Evolutionary conservation across 2,888 invertebrate species (phyloP).

Genomic region (Brenthis daphne): DNA sequence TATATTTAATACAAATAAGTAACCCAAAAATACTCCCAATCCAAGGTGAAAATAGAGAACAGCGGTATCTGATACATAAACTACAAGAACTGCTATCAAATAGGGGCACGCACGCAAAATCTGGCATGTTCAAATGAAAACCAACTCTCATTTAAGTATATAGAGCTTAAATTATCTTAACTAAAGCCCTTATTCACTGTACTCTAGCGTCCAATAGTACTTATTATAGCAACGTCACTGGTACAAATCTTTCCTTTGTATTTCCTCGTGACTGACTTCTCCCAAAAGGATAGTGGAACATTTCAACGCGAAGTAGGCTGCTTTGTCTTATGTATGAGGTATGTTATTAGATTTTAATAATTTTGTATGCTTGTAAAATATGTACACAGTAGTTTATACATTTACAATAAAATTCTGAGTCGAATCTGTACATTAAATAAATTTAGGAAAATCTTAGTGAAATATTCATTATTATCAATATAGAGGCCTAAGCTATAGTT

Average conservation of each 20-base stretch:
- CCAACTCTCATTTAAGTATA: neutral
- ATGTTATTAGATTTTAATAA: conserved; percentile 24
- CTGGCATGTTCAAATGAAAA: conserved; percentile 8
- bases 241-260: conserved; percentile 42
- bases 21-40: conserved; percentile 23
- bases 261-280: conserved; percentile 40
- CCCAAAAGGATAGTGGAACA: conserved; percentile 41
- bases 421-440: too few relatives aligned
- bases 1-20: conserved; percentile 3
- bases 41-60: conserved; percentile 28
- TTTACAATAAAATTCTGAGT: too few relatives aligned
- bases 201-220: conserved; percentile 32
- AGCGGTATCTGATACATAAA: conserved; percentile 29
- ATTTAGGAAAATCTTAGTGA: too few relatives aligned
- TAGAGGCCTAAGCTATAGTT: too few relatives aligned
- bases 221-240: conserved; percentile 38
- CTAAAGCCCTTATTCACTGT: conserved; percentile 21
- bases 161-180: conserved; percentile 15
- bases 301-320: conserved; percentile 30
- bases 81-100: conserved; percentile 22
- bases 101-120: conserved; percentile 24
- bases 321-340: conserved; percentile 22
- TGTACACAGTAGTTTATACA: too few relatives aligned
- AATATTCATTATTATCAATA: too few relatives aligned
- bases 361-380: neutral